These are phyloP conservation scores for Brotula barbata DNA, from an alignment of 2,797 vertebrate genomes.

Conservation along the genomic window DNA sequence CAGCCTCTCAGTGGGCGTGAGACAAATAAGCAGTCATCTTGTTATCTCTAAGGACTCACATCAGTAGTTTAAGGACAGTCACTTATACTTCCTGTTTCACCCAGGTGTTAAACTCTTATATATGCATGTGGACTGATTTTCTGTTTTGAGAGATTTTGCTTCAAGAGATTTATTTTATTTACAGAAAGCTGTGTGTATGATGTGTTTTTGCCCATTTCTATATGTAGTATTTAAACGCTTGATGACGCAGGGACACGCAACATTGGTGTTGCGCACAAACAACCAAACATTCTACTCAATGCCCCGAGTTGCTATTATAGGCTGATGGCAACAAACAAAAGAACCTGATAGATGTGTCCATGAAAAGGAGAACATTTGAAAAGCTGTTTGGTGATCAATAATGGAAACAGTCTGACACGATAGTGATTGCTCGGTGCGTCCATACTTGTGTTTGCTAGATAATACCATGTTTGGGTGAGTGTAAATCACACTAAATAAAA, in stretches of 20 bases:
- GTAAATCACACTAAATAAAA: conserved; percentile 36
- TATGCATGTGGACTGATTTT: neutral
- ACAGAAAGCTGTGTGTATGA: too few relatives aligned
- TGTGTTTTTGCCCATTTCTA: too few relatives aligned
- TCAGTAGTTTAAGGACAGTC: conserved; percentile 47
- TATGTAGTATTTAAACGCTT: neutral
- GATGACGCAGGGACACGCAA: conserved; percentile 34
- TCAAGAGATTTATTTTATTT: neutral
- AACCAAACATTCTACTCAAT: conserved; percentile 53
- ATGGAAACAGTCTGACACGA: conserved; percentile 57
- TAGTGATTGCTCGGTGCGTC: conserved; percentile 43
- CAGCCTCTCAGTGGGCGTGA: conserved; percentile 50
- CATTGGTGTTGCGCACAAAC: conserved; percentile 50
- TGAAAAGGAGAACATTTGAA: conserved; percentile 65
- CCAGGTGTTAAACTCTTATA: conserved; percentile 47
- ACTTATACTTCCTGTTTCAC: conserved; percentile 67
- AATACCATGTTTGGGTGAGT: conserved; percentile 54
- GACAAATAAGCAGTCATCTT: conserved; percentile 71
- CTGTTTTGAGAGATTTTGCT: neutral
- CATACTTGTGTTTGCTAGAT: conserved; percentile 57
- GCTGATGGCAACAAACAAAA: conserved; percentile 60
- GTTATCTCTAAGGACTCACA: conserved; percentile 67
- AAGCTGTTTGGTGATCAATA: conserved; percentile 60
- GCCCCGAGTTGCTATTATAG: conserved; percentile 54
- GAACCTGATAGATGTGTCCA: conserved; percentile 54